phyloP scores from a whole-genome alignment of 2,797 vertebrate genomes.

The Rhabdophis nuchalis region DNA sequence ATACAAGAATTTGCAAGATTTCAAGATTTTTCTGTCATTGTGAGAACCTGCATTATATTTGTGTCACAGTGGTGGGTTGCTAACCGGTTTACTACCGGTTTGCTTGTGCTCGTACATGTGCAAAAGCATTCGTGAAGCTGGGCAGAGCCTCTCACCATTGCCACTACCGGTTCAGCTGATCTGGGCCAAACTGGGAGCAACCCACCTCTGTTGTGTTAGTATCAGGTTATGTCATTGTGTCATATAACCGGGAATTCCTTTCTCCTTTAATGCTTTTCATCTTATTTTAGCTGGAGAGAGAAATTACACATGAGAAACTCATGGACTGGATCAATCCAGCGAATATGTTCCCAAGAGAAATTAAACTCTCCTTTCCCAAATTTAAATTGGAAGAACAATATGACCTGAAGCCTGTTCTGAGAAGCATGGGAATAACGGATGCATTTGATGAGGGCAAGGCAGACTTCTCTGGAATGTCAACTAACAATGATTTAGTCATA shows the following conservation, averaged over 20 bases:
- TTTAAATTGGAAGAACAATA: constrained; percentile 81
- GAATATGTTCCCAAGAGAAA: constrained; percentile 63
- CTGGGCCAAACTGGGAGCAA: too few relatives aligned
- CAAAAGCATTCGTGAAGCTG: too few relatives aligned
- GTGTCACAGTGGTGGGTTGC: too few relatives aligned
- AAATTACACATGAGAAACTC: constrained; percentile 57
- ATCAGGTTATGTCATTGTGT: neutral
- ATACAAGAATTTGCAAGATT: neutral
- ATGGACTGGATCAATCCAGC: constrained; percentile 75
- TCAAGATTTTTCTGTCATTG: neutral
- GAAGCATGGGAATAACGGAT: constrained; percentile 81
- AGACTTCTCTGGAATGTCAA: constrained; percentile 84
- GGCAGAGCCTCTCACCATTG: too few relatives aligned
- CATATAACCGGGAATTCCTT: neutral
- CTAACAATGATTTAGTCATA: constrained; percentile 69
- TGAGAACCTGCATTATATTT: neutral
- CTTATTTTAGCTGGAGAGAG: constrained; percentile 59
- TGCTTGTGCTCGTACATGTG: too few relatives aligned
- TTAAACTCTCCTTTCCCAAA: constrained; percentile 59
- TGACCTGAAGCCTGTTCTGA: constrained; percentile 73
- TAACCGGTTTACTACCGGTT: too few relatives aligned
- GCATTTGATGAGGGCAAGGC: constrained; percentile 69
- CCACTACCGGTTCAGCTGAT: too few relatives aligned
- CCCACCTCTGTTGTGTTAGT: too few relatives aligned
- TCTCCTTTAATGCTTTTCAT: neutral